Percentiles rank a stretch among this genome's conserved stretches.
Evolutionary conservation across 2,797 vertebrate genomes (phyloP).

Genomic region (Amphiprion clarkii): DNA sequence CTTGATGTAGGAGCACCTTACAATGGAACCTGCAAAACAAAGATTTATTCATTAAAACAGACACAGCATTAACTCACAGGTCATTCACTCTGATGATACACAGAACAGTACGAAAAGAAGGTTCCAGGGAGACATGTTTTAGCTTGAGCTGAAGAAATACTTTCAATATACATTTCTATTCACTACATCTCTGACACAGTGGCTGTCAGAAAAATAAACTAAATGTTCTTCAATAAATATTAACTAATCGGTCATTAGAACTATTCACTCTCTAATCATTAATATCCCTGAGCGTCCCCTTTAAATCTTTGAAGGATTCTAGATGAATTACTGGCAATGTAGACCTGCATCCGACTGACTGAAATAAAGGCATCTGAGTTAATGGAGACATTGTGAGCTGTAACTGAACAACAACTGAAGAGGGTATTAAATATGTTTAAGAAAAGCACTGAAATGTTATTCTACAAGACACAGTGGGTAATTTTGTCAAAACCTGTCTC

Average conservation of each 20-base stretch:
- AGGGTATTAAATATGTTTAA: too few species aligned
- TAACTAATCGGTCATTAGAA: neutral
- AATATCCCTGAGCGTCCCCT: too few species aligned
- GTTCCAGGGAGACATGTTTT: slow-evolving; percentile 11
- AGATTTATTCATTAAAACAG: neutral
- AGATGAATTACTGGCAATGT: neutral
- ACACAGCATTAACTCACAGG: neutral
- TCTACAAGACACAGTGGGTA: too few species aligned
- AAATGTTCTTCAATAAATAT: slow-evolving; percentile 34
- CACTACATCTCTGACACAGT: slow-evolving; percentile 31
- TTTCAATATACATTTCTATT: slow-evolving; percentile 35
- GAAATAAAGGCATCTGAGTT: too few species aligned
- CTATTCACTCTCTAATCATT: slow-evolving; percentile 33
- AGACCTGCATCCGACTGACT: too few species aligned
- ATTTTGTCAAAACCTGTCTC: too few species aligned
- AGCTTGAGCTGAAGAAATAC: slow-evolving; percentile 7
- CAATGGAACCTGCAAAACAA: slow-evolving; percentile 83
- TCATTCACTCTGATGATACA: slow-evolving; percentile 21
- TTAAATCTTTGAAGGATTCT: too few species aligned
- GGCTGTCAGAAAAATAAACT: slow-evolving; percentile 32
- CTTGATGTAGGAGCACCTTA: slow-evolving; percentile 95
- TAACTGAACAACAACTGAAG: too few species aligned
- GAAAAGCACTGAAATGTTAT: too few species aligned
- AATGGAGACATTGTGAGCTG: too few species aligned
- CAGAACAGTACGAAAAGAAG: neutral